Evolutionary conservation across 2,888 invertebrate genomes (phyloP).

Genomic region (Xestia ashworthii): DNA sequence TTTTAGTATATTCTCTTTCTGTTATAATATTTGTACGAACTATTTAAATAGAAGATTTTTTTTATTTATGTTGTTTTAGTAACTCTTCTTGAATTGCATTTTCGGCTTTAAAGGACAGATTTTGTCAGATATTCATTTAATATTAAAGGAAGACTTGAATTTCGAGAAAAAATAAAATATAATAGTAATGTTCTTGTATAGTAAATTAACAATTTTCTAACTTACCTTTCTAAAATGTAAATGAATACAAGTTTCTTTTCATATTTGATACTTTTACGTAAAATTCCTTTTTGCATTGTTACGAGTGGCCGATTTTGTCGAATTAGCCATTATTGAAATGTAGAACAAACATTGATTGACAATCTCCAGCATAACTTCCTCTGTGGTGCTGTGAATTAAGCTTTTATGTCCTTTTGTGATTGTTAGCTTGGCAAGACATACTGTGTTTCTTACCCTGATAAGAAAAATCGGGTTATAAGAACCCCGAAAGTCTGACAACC

Average conservation of each 20-base stretch:
- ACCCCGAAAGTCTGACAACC: neutral
- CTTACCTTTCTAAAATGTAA: conserved; percentile 1
- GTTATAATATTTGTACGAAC: conserved; percentile 6
- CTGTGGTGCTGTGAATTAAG: neutral
- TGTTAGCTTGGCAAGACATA: neutral
- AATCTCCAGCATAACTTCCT: neutral
- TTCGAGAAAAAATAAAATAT: neutral
- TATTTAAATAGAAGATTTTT: neutral
- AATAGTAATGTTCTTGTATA: neutral
- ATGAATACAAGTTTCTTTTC: neutral
- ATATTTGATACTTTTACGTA: conserved; percentile 27
- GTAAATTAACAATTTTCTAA: neutral
- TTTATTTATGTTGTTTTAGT: neutral
- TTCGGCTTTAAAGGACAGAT: neutral
- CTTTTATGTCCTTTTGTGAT: neutral
- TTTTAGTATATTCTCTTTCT: conserved; percentile 3
- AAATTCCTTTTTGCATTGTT: conserved; percentile 10
- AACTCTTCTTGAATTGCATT: conserved; percentile 36
- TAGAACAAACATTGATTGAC: neutral
- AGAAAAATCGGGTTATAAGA: neutral
- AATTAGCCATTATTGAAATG: neutral
- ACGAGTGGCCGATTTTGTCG: neutral
- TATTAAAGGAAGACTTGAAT: conserved; percentile 19
- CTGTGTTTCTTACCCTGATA: neutral
- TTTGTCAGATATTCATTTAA: neutral